Conservation (phyloP, 2,797 vertebrate species). For the Bovichtus diacanthus region DNA sequence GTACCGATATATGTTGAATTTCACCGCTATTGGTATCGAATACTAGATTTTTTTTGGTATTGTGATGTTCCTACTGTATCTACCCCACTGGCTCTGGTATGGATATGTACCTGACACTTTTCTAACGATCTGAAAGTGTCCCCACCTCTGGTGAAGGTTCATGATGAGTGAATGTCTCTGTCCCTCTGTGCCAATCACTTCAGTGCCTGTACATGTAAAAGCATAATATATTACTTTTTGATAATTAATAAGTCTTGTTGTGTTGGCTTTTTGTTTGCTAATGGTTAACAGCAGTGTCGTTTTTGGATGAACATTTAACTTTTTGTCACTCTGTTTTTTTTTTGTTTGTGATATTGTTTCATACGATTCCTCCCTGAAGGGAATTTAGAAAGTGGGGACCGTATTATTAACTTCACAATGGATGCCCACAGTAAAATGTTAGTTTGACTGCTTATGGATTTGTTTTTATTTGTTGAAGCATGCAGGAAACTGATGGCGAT, state of each 20-base stretch:
- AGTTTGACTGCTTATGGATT: neutral
- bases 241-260: slow-evolving; percentile 2
- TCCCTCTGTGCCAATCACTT: slow-evolving; percentile 17
- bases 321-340: no score
- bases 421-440: neutral
- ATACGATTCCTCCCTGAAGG: neutral
- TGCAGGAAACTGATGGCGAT: neutral
- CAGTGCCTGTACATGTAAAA: neutral
- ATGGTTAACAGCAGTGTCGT: neutral
- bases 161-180: slow-evolving; percentile 30
- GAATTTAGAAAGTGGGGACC: neutral
- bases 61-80: no score
- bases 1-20: no score
- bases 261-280: neutral
- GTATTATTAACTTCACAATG: neutral
- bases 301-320: neutral
- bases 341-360: neutral
- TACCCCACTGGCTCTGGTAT: slow-evolving; percentile 29
- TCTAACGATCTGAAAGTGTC: slow-evolving; percentile 42
- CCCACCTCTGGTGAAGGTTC: slow-evolving; percentile 33
- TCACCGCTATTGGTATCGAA: no score
- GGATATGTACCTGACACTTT: slow-evolving; percentile 48
- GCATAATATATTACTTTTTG: slow-evolving; percentile 7
- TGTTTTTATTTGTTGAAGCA: neutral
- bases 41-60: no score